Conservation (phyloP, 2,888 invertebrate genomes). For the Epirrhoe alternata region DNA sequence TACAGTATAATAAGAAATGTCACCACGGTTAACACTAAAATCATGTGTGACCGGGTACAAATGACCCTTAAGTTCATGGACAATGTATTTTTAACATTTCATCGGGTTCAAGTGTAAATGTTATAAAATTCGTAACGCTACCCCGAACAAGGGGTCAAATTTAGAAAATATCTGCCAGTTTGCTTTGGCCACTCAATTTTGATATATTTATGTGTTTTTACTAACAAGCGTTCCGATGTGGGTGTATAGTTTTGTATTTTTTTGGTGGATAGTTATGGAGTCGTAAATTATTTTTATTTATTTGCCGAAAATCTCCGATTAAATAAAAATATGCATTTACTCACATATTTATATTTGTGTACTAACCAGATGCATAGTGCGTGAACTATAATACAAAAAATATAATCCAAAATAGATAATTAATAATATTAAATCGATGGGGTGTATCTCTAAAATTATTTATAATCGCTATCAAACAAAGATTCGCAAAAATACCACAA, state of each 20-base stretch:
- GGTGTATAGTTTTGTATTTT: constrained; percentile 55
- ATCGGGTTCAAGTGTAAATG: constrained; percentile 75
- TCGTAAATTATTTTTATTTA: constrained; percentile 42
- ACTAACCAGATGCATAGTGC: background rate
- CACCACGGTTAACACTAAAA: constrained; percentile 61
- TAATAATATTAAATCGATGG: constrained; percentile 54
- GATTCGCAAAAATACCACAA: constrained; percentile 53
- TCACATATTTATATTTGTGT: no score
- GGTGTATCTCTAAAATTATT: constrained; percentile 63
- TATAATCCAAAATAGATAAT: constrained; percentile 29
- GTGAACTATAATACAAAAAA: constrained; percentile 3
- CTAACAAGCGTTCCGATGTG: constrained; percentile 63
- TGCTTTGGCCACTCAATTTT: constrained; percentile 62
- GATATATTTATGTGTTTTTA: constrained; percentile 71
- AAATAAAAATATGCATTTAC: background rate
- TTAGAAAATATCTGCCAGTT: constrained; percentile 64
- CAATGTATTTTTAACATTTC: constrained; percentile 80
- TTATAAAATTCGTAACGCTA: constrained; percentile 75
- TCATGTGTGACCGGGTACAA: constrained; percentile 73
- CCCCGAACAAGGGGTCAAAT: constrained; percentile 74
- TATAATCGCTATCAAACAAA: constrained; percentile 39
- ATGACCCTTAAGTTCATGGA: constrained; percentile 77
- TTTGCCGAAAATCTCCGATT: background rate
- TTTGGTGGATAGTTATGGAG: constrained; percentile 25
- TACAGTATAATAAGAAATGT: constrained; percentile 15